Conservation (phyloP, 2,797 vertebrate species). For the Potorous gilbertii region DNA sequence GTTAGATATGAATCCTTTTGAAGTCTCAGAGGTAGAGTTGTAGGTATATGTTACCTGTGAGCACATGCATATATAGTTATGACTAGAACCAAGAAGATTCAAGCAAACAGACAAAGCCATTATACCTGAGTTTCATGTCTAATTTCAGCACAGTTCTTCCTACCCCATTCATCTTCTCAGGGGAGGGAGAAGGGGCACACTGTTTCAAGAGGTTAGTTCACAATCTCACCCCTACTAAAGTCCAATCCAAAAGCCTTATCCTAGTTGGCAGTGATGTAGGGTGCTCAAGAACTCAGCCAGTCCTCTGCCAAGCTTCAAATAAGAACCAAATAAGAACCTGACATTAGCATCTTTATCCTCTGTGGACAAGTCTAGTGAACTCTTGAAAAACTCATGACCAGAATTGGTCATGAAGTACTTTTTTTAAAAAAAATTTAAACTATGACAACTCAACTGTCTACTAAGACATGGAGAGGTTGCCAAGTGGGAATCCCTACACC, state of each 20-base stretch:
- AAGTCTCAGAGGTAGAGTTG: not conserved
- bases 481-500: not conserved
- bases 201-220: not conserved
- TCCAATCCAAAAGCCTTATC: not conserved
- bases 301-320: not conserved
- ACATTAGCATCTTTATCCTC: not conserved
- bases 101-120: not conserved
- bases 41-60: slow-evolving; percentile 22
- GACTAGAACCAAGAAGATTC: not conserved
- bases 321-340: not conserved
- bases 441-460: not conserved
- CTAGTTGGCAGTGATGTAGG: not conserved
- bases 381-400: not conserved
- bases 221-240: not conserved
- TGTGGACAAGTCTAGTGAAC: not conserved
- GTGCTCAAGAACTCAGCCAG: not conserved
- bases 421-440: not conserved
- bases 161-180: not conserved
- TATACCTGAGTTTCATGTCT: not conserved
- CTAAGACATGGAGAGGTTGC: not conserved
- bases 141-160: not conserved
- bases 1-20: not conserved
- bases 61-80: not conserved
- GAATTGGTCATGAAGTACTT: not conserved
- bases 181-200: not conserved